phyloP scores from a whole-genome alignment of 1,140 invertebrate species.

The Oedothorax gibbosus region DNA sequence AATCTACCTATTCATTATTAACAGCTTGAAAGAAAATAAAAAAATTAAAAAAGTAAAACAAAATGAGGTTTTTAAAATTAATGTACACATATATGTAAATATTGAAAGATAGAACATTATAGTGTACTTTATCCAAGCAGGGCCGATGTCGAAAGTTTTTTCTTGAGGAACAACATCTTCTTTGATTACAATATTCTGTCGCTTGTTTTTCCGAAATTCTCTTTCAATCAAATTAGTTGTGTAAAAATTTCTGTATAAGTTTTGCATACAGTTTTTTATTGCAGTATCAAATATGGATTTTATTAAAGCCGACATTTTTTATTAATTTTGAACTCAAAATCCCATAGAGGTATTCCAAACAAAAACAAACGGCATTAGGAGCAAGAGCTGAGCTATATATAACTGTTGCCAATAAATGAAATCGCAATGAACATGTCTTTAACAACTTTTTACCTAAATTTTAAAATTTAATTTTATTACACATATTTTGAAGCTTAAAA shows the following conservation, averaged over 20 bases:
- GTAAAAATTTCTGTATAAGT: conserved; percentile 21
- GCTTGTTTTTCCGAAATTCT: conserved; percentile 52
- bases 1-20: too few relatives aligned
- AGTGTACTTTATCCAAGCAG: conserved; percentile 56
- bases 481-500: too few relatives aligned
- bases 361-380: too few relatives aligned
- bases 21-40: too few relatives aligned
- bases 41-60: neutral
- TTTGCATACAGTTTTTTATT: neutral
- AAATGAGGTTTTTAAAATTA: conserved; percentile 30
- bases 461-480: too few relatives aligned
- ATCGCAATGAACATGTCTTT: too few relatives aligned
- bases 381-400: too few relatives aligned
- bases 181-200: conserved; percentile 43
- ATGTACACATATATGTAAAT: conserved; percentile 43
- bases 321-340: too few relatives aligned
- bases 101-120: conserved; percentile 23
- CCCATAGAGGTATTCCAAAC: too few relatives aligned
- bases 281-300: neutral
- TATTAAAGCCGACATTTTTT: conserved; percentile 10
- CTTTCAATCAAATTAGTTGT: neutral
- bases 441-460: too few relatives aligned
- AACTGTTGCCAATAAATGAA: too few relatives aligned
- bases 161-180: conserved; percentile 49
- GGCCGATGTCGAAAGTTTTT: conserved; percentile 53